These are phyloP conservation scores for Norana najaformis DNA, from an alignment of 2,888 invertebrate genomes.

Conservation along the genomic window DNA sequence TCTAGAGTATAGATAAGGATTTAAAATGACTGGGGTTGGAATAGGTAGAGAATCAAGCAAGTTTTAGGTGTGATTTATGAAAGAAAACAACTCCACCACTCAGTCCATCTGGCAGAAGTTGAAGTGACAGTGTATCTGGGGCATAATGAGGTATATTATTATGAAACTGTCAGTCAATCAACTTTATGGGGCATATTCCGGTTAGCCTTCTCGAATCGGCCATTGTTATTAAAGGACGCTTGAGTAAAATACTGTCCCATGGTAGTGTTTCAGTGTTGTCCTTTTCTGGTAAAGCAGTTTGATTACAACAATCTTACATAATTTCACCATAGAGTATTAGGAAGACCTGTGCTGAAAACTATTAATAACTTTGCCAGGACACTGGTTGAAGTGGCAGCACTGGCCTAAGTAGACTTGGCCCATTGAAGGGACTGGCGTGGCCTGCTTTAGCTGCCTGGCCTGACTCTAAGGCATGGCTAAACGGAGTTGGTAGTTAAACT, in stretches of 20 bases:
- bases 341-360: background rate
- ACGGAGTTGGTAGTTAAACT: background rate
- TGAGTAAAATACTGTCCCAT: slow-evolving; percentile 4
- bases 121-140: too few species aligned
- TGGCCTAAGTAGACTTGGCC: background rate
- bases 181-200: background rate
- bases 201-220: too few species aligned
- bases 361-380: slow-evolving; percentile 4
- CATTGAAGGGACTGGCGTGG: background rate
- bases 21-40: too few species aligned
- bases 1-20: too few species aligned
- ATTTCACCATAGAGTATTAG: background rate
- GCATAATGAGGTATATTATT: too few species aligned
- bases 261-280: background rate
- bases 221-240: background rate
- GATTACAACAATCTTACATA: background rate
- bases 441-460: background rate
- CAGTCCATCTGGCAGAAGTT: too few species aligned
- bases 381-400: background rate
- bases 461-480: background rate
- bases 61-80: too few species aligned
- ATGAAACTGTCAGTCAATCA: too few species aligned
- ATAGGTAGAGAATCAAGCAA: too few species aligned
- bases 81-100: too few species aligned
- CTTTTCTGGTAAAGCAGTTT: background rate